Percentiles rank a stretch among this genome's conserved stretches.
Evolutionary conservation across 1,140 invertebrate genomes (phyloP).

Genomic region (Rhyacophila brunnea): DNA sequence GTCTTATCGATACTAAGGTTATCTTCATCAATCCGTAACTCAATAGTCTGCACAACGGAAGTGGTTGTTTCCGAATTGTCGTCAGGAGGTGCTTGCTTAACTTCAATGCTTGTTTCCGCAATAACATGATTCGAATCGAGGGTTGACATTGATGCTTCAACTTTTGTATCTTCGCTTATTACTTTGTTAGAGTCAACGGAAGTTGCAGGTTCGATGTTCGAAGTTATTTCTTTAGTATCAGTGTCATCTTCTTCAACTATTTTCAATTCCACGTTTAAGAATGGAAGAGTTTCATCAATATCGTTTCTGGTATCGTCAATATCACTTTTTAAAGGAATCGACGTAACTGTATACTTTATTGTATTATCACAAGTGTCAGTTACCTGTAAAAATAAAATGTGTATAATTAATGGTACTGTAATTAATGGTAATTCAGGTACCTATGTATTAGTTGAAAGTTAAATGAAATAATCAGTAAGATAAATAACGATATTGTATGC

Average conservation of each 20-base stretch:
- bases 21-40: too few relatives aligned
- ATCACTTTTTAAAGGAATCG: neutral
- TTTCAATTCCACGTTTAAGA: slow-evolving; percentile 50
- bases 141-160: neutral
- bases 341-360: neutral
- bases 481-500: too few relatives aligned
- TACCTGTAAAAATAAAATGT: slow-evolving; percentile 20
- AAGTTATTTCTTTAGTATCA: neutral
- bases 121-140: neutral
- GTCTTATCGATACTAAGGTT: too few relatives aligned
- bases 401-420: too few relatives aligned
- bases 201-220: neutral
- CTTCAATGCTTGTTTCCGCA: neutral
- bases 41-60: too few relatives aligned
- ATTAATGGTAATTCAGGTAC: too few relatives aligned
- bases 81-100: neutral
- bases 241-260: slow-evolving; percentile 42
- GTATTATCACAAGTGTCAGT: slow-evolving; percentile 22
- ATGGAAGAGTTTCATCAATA: slow-evolving; percentile 45
- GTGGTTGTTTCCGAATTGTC: neutral
- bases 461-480: too few relatives aligned
- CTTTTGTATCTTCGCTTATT: neutral
- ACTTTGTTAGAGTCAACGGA: neutral
- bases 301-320: slow-evolving; percentile 22
- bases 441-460: too few relatives aligned